Conservation (phyloP, 2,888 invertebrate genomes). For the Lycaena phlaeas region DNA sequence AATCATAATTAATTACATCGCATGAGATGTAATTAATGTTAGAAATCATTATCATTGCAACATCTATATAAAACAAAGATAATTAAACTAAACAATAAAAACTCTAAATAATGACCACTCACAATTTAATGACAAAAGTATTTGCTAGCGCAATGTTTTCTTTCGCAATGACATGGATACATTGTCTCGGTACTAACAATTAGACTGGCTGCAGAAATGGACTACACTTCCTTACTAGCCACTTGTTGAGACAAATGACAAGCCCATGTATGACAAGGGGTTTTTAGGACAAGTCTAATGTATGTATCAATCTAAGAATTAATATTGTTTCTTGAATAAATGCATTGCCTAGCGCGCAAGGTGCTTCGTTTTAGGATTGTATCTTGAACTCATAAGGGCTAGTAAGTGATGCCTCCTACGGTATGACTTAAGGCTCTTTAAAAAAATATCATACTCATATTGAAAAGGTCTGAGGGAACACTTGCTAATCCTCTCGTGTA, state of each 20-base stretch:
- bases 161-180: constrained; percentile 17
- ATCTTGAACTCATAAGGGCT: no score
- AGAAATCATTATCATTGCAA: neutral
- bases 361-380: no score
- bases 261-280: neutral
- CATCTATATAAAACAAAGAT: neutral
- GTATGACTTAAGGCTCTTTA: no score
- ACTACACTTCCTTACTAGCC: neutral
- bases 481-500: no score
- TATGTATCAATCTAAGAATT: no score
- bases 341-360: no score
- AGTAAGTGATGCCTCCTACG: no score
- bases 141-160: constrained; percentile 17
- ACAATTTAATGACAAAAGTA: constrained; percentile 11
- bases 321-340: no score
- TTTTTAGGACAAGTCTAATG: neutral
- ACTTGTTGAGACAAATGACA: neutral
- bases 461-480: no score
- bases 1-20: neutral
- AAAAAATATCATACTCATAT: no score
- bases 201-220: constrained; percentile 9
- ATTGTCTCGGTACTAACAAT: constrained; percentile 18
- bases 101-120: constrained; percentile 10
- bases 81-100: neutral
- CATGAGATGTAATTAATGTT: neutral